A percentile compares a stretch with the other conserved stretches of the same genome.
Conservation (phyloP, 2,888 invertebrate species). For the Spodoptera picta region DNA sequence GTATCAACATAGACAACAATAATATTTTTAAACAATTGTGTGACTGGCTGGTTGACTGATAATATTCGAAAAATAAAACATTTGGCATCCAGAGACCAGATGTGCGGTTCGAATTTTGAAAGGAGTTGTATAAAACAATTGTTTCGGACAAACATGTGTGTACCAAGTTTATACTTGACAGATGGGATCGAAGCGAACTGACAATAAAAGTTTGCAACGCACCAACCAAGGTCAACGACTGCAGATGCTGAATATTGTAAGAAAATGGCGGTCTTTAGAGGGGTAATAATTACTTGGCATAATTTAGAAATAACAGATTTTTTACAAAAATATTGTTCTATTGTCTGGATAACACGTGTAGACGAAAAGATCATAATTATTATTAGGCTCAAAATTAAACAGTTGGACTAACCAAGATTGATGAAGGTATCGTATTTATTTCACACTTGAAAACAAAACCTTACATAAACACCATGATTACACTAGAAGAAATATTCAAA, state of each 20-base stretch:
- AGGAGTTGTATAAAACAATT: constrained; percentile 47
- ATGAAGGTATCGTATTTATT: too few species aligned
- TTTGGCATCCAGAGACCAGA: constrained; percentile 54
- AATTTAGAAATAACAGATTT: too few species aligned
- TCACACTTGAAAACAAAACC: too few species aligned
- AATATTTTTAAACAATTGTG: constrained; percentile 19
- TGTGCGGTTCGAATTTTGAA: constrained; percentile 52
- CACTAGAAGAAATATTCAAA: background rate
- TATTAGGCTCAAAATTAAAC: too few species aligned
- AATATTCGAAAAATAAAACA: constrained; percentile 42
- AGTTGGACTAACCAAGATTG: too few species aligned
- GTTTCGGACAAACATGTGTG: constrained; percentile 40
- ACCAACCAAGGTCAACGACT: constrained; percentile 49
- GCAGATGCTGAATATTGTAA: constrained; percentile 53
- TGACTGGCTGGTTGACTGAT: constrained; percentile 15
- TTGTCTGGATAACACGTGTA: too few species aligned
- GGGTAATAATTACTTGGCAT: constrained; percentile 5
- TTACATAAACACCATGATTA: background rate
- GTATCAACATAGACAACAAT: background rate
- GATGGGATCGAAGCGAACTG: constrained; percentile 50
- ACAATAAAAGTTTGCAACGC: constrained; percentile 55
- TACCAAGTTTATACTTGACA: constrained; percentile 38
- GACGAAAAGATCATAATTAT: background rate
- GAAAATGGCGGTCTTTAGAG: constrained; percentile 29
- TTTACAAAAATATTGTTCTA: too few species aligned